Base-by-base conservation (phyloP, 2,888 invertebrate species). In the Eueremaeus valkanovi region DNA sequence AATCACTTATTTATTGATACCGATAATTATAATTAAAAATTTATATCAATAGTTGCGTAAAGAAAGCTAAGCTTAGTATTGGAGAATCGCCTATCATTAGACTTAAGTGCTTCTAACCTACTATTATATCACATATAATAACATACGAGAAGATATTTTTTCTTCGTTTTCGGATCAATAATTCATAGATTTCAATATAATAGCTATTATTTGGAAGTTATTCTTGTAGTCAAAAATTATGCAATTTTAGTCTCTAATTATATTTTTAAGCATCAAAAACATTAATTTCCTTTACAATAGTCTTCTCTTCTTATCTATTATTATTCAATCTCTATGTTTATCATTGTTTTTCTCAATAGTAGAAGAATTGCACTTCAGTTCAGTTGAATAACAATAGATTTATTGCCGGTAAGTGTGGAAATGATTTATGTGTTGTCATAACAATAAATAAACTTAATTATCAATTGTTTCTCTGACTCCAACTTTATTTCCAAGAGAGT, bases 381-480 rank as follows among this genome's bases (percentile, higher is more conserved):
- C 11, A 27, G 13, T n/a, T 55, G 27, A 27, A 55, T 55, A 24
- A 24, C 2, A 55, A 55, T 55, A 24, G 27, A 55, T 55, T 24
- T 55, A 55, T 55, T 55, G 55, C 24, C 21, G 21, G 24, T n/a
- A 55, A 55, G 55, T 27, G 55, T 1, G 27, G 55, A 55, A 27
- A 27, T 55, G 55, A 55, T 21, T 55, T 55, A 55, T 55, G 55
- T 55, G 3, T 55, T n/a, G 27, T 55, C 55, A 27, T 55, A 55
- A 55, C 27, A 55, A 55, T 55, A 55, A 55, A 55, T 55, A 27
- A 27, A 13, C 27, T 55, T 55, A 55, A 55, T 55, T 55, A 55
- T 55, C 55, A 55, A 55, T 55, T 55, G 55, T 55, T 55, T 55
- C 21, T 13, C 21, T 24, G 27, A 55, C 11, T 24, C 24, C 1